phyloP scores from a whole-genome alignment of 2,113 vertebrate species.

The Pangasianodon hypophthalmus region DNA sequence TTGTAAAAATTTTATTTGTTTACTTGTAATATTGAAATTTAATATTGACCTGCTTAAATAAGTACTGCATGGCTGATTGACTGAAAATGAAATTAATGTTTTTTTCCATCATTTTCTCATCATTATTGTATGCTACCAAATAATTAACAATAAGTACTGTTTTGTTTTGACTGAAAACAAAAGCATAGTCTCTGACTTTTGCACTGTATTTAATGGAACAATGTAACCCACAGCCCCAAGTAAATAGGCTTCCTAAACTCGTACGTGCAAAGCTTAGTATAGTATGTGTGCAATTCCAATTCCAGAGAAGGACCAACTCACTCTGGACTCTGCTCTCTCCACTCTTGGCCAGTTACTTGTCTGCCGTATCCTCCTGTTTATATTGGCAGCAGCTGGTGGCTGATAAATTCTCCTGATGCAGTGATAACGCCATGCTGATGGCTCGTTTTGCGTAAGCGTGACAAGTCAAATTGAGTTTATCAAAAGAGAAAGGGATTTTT shows the following conservation, averaged over 20 bases:
- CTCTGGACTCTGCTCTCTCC: constrained; percentile 35
- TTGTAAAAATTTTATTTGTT: not conserved
- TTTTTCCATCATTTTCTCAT: not conserved
- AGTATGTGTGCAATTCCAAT: not conserved
- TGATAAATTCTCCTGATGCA: constrained; percentile 11
- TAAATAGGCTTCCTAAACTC: not conserved
- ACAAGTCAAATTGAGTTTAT: constrained; percentile 27
- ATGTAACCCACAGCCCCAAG: not conserved
- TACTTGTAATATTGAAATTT: not conserved
- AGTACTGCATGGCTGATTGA: not conserved
- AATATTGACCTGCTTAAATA: not conserved
- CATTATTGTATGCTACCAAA: not conserved
- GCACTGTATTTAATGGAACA: not conserved
- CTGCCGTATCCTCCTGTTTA: constrained; percentile 40
- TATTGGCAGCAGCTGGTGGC: constrained; percentile 12
- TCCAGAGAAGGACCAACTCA: constrained; percentile 36
- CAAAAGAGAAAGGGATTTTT: not conserved
- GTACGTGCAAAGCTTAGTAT: constrained; percentile 21
- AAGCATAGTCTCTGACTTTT: not conserved
- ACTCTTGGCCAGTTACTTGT: constrained; percentile 22
- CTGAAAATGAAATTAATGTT: not conserved
- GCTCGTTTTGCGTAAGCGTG: constrained; percentile 19
- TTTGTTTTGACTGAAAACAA: too few species aligned
- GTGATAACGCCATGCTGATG: not conserved
- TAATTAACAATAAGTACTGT: too few species aligned